Evolutionary conservation across 1,140 invertebrate genomes (phyloP), one percentile per base, ranked within the genome.

Genomic region (Pollicipes pollicipes): DNA sequence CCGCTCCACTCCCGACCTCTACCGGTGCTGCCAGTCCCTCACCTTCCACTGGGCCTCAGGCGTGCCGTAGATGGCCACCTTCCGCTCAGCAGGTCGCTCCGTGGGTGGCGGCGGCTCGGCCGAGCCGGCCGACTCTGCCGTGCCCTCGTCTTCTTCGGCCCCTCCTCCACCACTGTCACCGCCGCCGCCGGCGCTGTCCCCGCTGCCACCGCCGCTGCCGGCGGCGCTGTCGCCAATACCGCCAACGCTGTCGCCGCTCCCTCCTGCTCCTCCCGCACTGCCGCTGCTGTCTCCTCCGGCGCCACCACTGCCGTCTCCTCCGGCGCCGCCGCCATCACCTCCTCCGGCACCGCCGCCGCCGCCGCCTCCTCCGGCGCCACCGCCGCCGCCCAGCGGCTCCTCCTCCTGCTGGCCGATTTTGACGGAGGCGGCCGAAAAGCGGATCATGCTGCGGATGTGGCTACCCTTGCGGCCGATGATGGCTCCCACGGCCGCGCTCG

Each of bases 41-140:
- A 92, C 90, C 86, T 97, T 97, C 93, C 93, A 97, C 79, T 97
- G 93, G 68, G 93, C 90, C 82, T 97, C 93, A 0, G 95, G 90
- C 45, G 80, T 81, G 13, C 95, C 78, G 85, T 94, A 86, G 76
- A 98, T 95, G 68, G 94, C 97, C 37, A 97, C 94, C 82, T 94
- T 93, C 74, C 95, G 86, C 81, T 97, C 45, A 2, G 45, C 13
- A 2, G 45, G 45, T 24, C 45, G 45, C 10, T 58, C 45, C 45
- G 24, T 6, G 13, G 13, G 45, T 21, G 45, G 10, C 8, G 45
- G 13, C 21, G 45, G 21, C 45, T 10, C 45, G 10, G n/a, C n/a
- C n/a, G n/a, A n/a, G n/a, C n/a, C n/a, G n/a, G n/a, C n/a, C n/a
- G n/a, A n/a, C 45, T 6, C 45, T 58, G 45, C 45, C 13, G 45